Percentiles rank a stretch among this genome's conserved stretches.
Evolutionary conservation across 2,113 vertebrate genomes (phyloP).

Genomic region (Hippotragus niger): DNA sequence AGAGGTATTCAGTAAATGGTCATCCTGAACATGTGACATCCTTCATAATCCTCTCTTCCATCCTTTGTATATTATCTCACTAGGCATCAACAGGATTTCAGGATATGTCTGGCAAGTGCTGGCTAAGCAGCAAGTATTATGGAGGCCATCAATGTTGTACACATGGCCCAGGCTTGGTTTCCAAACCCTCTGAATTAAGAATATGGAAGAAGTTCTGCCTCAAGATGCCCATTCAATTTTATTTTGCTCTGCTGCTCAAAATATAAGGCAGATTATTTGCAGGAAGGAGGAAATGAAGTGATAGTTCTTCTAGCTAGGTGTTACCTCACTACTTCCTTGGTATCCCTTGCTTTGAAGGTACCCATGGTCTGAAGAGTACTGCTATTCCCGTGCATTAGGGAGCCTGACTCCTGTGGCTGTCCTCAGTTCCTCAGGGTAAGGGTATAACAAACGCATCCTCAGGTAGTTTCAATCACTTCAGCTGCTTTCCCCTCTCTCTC

Average conservation of each 20-base stretch:
- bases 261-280: not conserved
- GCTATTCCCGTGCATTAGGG: not conserved
- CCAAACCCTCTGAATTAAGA: not conserved
- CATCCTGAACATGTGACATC: not conserved
- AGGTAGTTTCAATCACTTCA: fast-evolving
- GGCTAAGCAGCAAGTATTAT: not conserved
- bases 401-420: not conserved
- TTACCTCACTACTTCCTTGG: not conserved
- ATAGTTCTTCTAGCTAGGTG: not conserved
- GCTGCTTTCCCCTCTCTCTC: not conserved
- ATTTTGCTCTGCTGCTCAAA: not conserved
- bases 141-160: conserved; percentile 21
- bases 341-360: not conserved
- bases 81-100: not conserved
- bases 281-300: not conserved
- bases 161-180: conserved; percentile 44
- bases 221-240: not conserved
- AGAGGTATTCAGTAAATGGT: not conserved
- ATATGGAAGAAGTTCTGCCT: not conserved
- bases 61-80: not conserved
- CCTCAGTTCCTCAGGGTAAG: not conserved
- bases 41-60: not conserved
- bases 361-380: not conserved
- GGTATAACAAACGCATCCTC: not conserved
- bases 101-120: not conserved